These are phyloP conservation scores for Tragelaphus buxtoni DNA, from an alignment of 2,113 vertebrate species.

Conservation along the genomic window DNA sequence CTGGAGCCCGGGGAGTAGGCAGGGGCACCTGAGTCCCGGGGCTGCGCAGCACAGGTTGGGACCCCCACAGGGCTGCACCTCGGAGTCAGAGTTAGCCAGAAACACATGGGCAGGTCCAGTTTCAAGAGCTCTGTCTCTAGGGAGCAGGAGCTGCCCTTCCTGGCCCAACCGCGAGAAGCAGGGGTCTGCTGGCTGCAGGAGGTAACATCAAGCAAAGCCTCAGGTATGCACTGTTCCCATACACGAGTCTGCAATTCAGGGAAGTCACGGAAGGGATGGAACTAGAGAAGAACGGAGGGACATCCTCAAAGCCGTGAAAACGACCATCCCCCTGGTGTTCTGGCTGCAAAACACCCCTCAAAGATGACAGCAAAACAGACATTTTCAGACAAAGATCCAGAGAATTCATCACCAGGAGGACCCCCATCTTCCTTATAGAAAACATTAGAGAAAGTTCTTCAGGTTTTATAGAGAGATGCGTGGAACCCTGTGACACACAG, in stretches of 20 bases:
- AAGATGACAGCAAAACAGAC: background rate
- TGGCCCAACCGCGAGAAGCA: background rate
- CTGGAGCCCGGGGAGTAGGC: rapidly evolving
- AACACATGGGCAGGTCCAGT: too few species aligned
- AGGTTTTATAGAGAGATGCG: rapidly evolving
- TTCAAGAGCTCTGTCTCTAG: background rate
- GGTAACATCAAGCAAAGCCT: background rate
- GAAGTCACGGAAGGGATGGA: background rate
- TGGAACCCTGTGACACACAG: background rate
- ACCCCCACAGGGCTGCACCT: background rate
- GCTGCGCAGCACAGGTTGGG: background rate
- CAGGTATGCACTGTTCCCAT: rapidly evolving
- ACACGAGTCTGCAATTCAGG: background rate
- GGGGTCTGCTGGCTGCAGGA: background rate
- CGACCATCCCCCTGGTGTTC: background rate
- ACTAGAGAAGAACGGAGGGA: rapidly evolving
- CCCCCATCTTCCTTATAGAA: background rate
- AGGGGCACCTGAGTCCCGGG: background rate
- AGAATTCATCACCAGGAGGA: too few species aligned
- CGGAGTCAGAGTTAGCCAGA: background rate
- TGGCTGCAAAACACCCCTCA: background rate
- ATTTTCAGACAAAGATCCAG: background rate
- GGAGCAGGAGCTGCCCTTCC: background rate
- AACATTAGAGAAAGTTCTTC: too few species aligned
- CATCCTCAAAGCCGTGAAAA: background rate